Evolutionary conservation across 2,888 invertebrate genomes (phyloP), one percentile per base, ranked within the genome.

Genomic region (Listrodromus nycthemerus): DNA sequence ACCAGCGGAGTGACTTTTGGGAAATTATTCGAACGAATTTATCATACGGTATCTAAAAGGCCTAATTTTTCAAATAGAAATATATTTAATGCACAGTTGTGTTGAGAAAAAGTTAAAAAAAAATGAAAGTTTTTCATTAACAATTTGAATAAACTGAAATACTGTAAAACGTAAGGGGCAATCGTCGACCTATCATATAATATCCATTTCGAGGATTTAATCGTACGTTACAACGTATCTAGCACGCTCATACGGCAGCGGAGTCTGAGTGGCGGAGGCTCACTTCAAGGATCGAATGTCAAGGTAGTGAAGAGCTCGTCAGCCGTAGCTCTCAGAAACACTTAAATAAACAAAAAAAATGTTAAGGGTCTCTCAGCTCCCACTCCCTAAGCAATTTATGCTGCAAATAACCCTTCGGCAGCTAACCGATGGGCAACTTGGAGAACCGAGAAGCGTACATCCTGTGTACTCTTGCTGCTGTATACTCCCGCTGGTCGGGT

Each of bases 321-420:
- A 74, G 50, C 45, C 41, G 77, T 69, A 33, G 78, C 71, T 80
- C 58, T 80, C 41, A 27, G 61, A 66, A 71, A 70, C 58, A 61
- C 70, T 66, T n/a, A n/a, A n/a, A n/a, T n/a, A n/a, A n/a, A n/a
- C n/a, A n/a, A n/a, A n/a, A n/a, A n/a, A n/a, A n/a, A n/a, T 48
- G 33, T 30, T 19, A 61, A 58, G 67, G 24, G 33, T 61, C 61
- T 61, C 61, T 73, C 61, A 41, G 27, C 27, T 27, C 61, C 45
- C 45, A 24, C 41, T 10, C 30, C 45, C 61, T 24, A 19, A 16
- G 61, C 61, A 73, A 80, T 80, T 77, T 77, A 76, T 73, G 61
- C 77, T 80, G 76, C 76, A 50, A 83, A 77, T 80, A 80, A 77
- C 73, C 61, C 73, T 80, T 21, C 75, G 50, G 30, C 65, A 61